Evolutionary conservation across 2,888 invertebrate genomes (phyloP).

Genomic region (Nymphalis polychloros): DNA sequence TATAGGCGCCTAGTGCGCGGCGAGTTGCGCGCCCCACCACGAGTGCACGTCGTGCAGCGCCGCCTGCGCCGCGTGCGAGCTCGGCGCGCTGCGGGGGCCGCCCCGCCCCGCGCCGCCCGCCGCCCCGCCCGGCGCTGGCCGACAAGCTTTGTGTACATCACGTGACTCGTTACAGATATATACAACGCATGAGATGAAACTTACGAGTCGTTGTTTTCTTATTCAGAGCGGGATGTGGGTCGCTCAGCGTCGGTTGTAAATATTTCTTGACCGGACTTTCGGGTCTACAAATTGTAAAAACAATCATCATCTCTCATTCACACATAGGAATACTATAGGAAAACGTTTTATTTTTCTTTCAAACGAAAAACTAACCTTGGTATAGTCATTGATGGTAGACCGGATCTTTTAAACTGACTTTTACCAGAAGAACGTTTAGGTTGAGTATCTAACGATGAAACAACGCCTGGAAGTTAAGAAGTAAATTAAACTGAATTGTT

Average conservation of each 20-base stretch:
- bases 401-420: slow-evolving; percentile 68
- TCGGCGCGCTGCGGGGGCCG: slow-evolving; percentile 43
- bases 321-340: neutral
- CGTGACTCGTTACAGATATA: neutral
- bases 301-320: too few relatives aligned
- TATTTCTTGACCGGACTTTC: slow-evolving; percentile 91
- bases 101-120: slow-evolving; percentile 46
- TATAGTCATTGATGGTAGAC: slow-evolving; percentile 64
- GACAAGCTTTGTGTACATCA: too few relatives aligned
- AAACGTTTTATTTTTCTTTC: neutral
- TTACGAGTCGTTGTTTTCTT: slow-evolving; percentile 83
- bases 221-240: slow-evolving; percentile 83
- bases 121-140: slow-evolving; percentile 4
- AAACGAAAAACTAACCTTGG: slow-evolving; percentile 73
- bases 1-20: slow-evolving; percentile 29
- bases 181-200: slow-evolving; percentile 42
- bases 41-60: slow-evolving; percentile 88
- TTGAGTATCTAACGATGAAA: slow-evolving; percentile 68
- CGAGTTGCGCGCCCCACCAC: slow-evolving; percentile 92
- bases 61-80: slow-evolving; percentile 57
- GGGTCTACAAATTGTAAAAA: slow-evolving; percentile 80
- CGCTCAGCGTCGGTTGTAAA: slow-evolving; percentile 90
- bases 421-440: slow-evolving; percentile 71
- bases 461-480: slow-evolving; percentile 54
- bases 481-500: too few relatives aligned